A percentile compares a stretch with the other conserved stretches of the same genome.
phyloP scores from a whole-genome alignment of 2,113 vertebrate species.

The Dolichallabes microphthalmus region DNA sequence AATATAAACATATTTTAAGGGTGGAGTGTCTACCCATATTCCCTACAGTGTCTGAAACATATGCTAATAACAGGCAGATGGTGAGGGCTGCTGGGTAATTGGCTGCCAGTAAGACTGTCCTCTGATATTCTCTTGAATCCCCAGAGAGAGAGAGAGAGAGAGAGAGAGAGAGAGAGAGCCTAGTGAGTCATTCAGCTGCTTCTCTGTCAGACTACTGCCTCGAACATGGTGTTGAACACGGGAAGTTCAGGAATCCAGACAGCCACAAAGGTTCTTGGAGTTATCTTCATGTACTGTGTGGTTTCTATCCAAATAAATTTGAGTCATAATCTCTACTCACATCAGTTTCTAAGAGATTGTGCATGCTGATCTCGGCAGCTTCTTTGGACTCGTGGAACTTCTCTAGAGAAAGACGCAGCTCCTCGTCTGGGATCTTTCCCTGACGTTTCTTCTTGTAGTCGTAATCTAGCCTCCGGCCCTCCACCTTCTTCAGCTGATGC shows the following conservation, averaged over 20 bases:
- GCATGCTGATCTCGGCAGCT: slow-evolving; percentile 87
- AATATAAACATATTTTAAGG: slow-evolving; percentile 11
- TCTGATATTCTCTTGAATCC: background rate
- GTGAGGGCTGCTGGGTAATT: slow-evolving; percentile 24
- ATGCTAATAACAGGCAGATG: slow-evolving; percentile 39
- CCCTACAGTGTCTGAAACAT: slow-evolving; percentile 33
- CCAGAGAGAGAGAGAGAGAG: background rate
- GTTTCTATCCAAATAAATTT: background rate
- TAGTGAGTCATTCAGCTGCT: background rate
- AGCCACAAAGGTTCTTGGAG: background rate
- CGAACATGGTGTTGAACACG: background rate
- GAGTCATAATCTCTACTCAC: slow-evolving; percentile 69
- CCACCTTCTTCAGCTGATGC: slow-evolving; percentile 95
- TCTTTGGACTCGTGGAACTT: slow-evolving; percentile 96
- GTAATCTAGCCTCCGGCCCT: slow-evolving; percentile 90
- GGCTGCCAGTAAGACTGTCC: slow-evolving; percentile 13
- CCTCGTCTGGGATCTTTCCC: slow-evolving; percentile 91
- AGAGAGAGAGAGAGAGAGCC: background rate
- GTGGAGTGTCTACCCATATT: background rate
- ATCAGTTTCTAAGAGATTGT: slow-evolving; percentile 93
- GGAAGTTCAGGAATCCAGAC: background rate
- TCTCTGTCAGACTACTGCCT: background rate
- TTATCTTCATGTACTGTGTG: background rate
- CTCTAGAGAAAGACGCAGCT: slow-evolving; percentile 85
- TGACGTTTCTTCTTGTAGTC: slow-evolving; percentile 99